Conservation (phyloP, 2,888 invertebrate genomes). For the Panopea generosa region DNA sequence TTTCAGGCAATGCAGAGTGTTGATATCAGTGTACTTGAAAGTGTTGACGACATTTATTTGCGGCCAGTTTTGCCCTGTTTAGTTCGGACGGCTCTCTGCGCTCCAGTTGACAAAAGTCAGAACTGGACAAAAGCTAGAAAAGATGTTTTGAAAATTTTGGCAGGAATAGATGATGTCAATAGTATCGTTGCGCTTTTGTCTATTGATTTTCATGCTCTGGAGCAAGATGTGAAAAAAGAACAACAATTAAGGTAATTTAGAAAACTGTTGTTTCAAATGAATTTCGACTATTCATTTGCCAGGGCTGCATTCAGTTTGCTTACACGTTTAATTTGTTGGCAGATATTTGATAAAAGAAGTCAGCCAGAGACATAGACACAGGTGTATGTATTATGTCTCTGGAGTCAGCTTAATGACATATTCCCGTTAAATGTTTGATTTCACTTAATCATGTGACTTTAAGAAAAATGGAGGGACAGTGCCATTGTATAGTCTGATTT, state of each 20-base stretch:
- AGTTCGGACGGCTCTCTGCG: conserved; percentile 95
- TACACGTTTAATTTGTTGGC: no score
- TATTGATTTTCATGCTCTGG: conserved; percentile 96
- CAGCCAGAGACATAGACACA: no score
- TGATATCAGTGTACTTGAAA: conserved; percentile 91
- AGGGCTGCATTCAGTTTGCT: no score
- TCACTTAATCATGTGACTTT: no score
- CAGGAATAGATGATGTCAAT: conserved; percentile 97
- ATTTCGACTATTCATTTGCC: no score
- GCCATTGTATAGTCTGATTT: no score
- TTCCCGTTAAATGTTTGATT: no score
- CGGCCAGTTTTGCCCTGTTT: conserved; percentile 96
- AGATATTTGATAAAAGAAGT: no score
- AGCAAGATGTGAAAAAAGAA: conserved; percentile 96
- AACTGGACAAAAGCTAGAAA: conserved; percentile 94
- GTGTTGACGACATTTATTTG: conserved; percentile 92
- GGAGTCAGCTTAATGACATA: no score
- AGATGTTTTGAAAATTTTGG: conserved; percentile 94
- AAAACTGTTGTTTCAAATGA: not conserved
- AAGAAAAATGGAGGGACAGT: no score
- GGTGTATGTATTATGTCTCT: no score
- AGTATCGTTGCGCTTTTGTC: conserved; percentile 96
- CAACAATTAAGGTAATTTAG: conserved; percentile 91
- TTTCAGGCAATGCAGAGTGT: conserved; percentile 82
- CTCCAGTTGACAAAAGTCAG: conserved; percentile 94